Conservation (phyloP, 2,113 vertebrate genomes). For the Paradoxurus hermaphroditus region DNA sequence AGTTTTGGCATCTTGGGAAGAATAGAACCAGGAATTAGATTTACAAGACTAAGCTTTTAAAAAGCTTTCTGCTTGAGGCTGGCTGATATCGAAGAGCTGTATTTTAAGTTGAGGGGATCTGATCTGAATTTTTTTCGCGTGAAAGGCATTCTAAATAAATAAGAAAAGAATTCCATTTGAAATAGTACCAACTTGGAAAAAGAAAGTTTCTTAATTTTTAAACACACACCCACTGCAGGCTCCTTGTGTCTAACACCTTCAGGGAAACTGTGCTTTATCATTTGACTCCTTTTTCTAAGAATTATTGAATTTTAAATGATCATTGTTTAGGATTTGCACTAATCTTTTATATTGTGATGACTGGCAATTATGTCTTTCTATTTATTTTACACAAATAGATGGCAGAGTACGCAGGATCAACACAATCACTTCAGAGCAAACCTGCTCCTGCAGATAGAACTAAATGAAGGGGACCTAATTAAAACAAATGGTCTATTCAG, state of each 20-base stretch:
- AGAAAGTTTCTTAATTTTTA: conserved; percentile 6
- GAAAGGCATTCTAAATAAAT: conserved; percentile 26
- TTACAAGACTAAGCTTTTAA: background rate
- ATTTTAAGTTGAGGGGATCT: conserved; percentile 10
- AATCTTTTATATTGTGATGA: background rate
- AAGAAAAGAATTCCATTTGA: conserved; percentile 44
- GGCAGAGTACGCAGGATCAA: background rate
- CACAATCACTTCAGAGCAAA: background rate
- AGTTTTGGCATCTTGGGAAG: background rate
- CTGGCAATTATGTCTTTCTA: background rate
- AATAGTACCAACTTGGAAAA: conserved; percentile 10
- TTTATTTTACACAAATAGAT: conserved; percentile 40
- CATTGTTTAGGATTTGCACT: background rate
- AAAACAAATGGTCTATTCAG: background rate
- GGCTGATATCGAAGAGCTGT: background rate
- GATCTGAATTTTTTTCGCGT: conserved; percentile 39
- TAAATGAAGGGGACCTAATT: background rate
- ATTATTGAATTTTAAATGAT: conserved; percentile 23
- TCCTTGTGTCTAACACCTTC: background rate
- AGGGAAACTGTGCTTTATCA: background rate
- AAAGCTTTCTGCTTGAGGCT: background rate
- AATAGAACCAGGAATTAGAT: conserved; percentile 7
- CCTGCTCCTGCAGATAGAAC: background rate
- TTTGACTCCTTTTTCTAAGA: background rate
- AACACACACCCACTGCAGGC: background rate